Evolutionary conservation across 2,113 vertebrate species (phyloP).

Genomic region (Strigops habroptila): DNA sequence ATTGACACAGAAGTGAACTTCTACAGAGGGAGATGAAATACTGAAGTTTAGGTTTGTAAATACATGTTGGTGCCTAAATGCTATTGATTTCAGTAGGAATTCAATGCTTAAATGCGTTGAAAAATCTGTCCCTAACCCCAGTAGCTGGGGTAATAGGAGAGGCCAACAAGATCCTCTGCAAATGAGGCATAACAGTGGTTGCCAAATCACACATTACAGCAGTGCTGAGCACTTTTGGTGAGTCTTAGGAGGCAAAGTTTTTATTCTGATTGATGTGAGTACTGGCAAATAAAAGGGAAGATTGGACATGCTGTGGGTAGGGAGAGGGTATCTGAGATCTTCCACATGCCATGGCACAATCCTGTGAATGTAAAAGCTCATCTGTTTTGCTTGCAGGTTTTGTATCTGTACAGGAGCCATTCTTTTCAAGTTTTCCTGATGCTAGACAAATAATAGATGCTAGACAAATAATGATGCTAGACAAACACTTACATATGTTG

Average conservation of each 20-base stretch:
- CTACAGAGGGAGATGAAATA: background rate
- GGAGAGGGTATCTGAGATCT: background rate
- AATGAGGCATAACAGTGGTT: background rate
- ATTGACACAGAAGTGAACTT: background rate
- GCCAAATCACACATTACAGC: background rate
- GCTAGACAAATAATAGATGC: background rate
- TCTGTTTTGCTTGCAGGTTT: background rate
- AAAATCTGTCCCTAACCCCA: background rate
- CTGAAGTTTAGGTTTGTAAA: background rate
- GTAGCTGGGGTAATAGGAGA: background rate
- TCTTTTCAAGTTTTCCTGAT: background rate
- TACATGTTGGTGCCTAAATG: background rate
- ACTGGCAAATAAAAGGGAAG: background rate
- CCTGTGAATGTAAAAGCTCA: background rate
- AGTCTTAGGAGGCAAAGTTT: background rate
- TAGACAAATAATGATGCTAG: background rate
- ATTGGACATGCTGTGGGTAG: background rate
- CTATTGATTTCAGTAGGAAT: background rate
- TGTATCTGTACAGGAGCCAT: background rate
- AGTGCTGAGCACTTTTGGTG: background rate
- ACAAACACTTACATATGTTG: background rate
- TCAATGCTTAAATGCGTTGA: background rate
- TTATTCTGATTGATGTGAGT: background rate
- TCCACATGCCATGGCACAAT: background rate
- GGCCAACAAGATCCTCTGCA: background rate